Evolutionary conservation across 2,888 invertebrate species (phyloP).

Genomic region (Melanostoma scalare): DNA sequence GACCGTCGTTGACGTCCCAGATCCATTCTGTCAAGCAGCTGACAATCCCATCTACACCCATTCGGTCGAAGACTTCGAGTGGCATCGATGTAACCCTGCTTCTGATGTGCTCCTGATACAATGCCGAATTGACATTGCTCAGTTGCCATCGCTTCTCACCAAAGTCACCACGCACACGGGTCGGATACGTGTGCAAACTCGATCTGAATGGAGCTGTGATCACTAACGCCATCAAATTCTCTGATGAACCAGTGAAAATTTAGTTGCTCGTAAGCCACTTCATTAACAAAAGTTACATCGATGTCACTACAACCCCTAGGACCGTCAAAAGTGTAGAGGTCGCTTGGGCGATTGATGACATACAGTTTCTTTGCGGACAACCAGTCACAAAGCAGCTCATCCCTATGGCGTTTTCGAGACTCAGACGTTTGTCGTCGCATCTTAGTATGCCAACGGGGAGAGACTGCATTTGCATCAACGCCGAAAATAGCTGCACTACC

Average conservation of each 20-base stretch:
- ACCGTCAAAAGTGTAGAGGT: neutral
- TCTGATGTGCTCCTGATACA: no score
- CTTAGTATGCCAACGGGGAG: neutral
- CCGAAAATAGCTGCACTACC: neutral
- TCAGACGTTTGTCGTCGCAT: neutral
- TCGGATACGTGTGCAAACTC: neutral
- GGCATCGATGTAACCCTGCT: neutral
- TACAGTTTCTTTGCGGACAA: neutral
- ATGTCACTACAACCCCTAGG: neutral
- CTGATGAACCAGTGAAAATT: neutral
- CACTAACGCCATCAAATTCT: neutral
- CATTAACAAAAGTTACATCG: neutral
- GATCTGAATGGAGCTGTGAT: neutral
- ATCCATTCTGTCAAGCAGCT: neutral
- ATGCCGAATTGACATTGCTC: neutral
- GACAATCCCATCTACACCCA: neutral
- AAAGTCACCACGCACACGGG: neutral
- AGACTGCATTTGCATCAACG: neutral
- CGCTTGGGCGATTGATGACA: neutral
- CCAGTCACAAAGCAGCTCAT: neutral
- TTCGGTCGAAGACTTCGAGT: neutral
- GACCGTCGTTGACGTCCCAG: conserved; percentile 12
- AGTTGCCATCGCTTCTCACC: neutral
- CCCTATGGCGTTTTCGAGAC: neutral
- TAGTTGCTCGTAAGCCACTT: neutral